These are phyloP conservation scores for Physeter macrocephalus DNA, from an alignment of 2,113 vertebrate species.

Conservation along the genomic window DNA sequence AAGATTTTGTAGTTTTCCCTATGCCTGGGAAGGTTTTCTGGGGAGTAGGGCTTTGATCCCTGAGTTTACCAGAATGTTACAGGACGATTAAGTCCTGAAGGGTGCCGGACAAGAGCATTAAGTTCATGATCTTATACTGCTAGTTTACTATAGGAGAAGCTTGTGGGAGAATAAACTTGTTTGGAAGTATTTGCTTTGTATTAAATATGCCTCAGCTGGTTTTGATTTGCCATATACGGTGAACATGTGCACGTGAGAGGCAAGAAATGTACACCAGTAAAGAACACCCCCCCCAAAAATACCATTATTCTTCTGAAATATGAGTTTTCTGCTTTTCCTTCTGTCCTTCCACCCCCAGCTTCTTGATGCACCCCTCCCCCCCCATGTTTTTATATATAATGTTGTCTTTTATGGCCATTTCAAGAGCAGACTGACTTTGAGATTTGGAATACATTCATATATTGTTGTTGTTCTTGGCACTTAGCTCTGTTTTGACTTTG, in stretches of 20 bases:
- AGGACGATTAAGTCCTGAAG: neutral
- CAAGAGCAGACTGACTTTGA: neutral
- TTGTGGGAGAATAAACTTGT: neutral
- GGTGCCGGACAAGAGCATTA: neutral
- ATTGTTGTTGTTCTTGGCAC: slow-evolving; percentile 4
- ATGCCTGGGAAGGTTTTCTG: neutral
- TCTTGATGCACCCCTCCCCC: neutral
- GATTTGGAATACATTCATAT: neutral
- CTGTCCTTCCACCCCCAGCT: neutral
- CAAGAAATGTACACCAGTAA: neutral
- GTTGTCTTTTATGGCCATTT: neutral
- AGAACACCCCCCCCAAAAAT: neutral
- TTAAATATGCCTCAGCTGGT: neutral
- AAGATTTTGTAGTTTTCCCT: neutral
- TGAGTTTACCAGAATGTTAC: neutral
- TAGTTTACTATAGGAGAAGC: neutral
- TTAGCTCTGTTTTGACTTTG: slow-evolving; percentile 54
- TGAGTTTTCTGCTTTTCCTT: neutral
- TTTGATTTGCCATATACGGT: neutral
- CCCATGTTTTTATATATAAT: neutral
- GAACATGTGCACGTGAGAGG: neutral
- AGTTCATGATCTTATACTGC: neutral
- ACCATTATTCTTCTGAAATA: neutral
- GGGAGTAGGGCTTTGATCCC: neutral
- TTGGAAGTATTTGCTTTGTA: neutral